Base-by-base conservation (phyloP, 2,113 vertebrate genomes). In the Noturus placidus region DNA sequence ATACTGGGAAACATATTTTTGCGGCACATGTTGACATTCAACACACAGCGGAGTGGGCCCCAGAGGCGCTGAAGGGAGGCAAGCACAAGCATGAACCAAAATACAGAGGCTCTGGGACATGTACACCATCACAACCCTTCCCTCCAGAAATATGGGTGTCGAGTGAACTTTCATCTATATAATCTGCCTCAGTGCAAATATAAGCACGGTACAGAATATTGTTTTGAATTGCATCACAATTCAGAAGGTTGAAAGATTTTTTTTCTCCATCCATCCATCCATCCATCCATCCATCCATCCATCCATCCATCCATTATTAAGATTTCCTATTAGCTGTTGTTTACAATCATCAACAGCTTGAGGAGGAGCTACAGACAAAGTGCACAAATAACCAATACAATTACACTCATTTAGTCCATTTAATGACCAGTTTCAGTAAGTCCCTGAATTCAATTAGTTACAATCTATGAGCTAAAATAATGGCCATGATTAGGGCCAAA, bases 1-100 rank as follows among this genome's bases (percentile, higher is more conserved):
- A 94, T 91, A 85, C 87, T 85, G 92, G 88, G 90, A 84, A 85
- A 77, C 87, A 92, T 91, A 92, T 92, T 94, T 92, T 84, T 93
- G 91, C 91, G 78, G 89, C 13, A 81, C 89, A 86, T 95, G 95
- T 94, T 96, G 94, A 95, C 93, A 94, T 94, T 94, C 92, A 94
- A 93, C 92, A 94, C 90, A 92, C 92, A 91, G 89, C 81, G 89
- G 91, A 91, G 87, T 92, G 93, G 94, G 94, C 92, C 94, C 94
- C 93, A 95, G 93, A 94, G 94, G 92, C 86, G 87, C 82, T 42
- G 90, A 22, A 91, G 88, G 91, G 92, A 92, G 92, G 93, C 94
- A 94, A 93, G 94, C 93, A 92, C 90, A 84, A 69, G 94, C 94
- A 94, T 89, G 94, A 94, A 88, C 90, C 88, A 94, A 92, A 88